Conservation (phyloP, 2,888 invertebrate genomes). For the Napeogenes sylphis region DNA sequence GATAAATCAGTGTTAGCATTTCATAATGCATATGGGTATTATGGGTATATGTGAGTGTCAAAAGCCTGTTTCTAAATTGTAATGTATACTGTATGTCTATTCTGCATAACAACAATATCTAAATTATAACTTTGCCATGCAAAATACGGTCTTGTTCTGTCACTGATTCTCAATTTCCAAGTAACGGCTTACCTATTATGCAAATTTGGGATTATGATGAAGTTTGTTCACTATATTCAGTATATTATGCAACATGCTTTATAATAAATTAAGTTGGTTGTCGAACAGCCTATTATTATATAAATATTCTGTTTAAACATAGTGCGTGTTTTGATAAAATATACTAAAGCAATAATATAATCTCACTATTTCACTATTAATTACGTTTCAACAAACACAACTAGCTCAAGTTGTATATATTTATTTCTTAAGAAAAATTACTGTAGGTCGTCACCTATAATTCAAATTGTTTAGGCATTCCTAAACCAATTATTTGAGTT, state of each 20-base stretch:
- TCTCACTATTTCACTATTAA: no score
- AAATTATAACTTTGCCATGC: conserved; percentile 31
- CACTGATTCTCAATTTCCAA: conserved; percentile 39
- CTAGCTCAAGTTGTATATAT: no score
- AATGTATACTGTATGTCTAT: not conserved
- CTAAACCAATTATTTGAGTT: no score
- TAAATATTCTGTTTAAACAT: no score
- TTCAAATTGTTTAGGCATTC: no score
- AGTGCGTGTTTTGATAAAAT: no score
- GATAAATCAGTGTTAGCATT: not conserved
- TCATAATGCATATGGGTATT: conserved; percentile 4
- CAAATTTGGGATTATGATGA: conserved; percentile 41
- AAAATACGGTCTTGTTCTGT: conserved; percentile 28
- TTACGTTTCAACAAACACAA: no score
- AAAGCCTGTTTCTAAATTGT: not conserved
- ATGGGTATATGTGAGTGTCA: not conserved
- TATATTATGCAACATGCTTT: not conserved
- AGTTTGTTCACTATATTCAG: conserved; percentile 37
- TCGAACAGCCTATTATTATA: no score
- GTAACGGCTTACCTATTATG: conserved; percentile 44
- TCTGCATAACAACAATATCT: conserved; percentile 16
- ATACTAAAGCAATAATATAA: no score
- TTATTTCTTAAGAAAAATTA: no score
- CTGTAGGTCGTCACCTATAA: no score
- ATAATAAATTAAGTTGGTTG: no score